Evolutionary conservation across 2,113 vertebrate species (phyloP).

Genomic region (Anguilla japonica): DNA sequence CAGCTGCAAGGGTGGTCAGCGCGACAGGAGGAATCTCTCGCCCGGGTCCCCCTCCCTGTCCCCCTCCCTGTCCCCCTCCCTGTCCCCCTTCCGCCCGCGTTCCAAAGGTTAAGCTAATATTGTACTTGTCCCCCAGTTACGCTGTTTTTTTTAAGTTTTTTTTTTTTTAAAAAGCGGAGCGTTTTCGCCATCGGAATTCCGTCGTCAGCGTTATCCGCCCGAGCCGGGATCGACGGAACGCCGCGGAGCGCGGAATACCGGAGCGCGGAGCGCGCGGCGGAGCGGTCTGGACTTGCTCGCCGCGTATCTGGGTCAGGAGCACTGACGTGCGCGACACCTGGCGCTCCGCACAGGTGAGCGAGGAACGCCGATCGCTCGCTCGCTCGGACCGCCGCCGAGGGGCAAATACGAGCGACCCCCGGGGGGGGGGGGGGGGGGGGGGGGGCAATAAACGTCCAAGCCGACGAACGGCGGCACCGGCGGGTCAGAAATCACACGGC

Average conservation of each 20-base stretch:
- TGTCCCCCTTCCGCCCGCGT: neutral
- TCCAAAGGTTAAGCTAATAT: slow-evolving; percentile 21
- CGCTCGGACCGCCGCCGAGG: neutral
- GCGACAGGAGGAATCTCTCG: neutral
- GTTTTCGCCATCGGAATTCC: neutral
- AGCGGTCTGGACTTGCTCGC: neutral
- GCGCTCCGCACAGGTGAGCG: neutral
- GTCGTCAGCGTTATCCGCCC: neutral
- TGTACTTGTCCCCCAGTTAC: neutral
- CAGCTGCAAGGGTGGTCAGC: too few relatives aligned
- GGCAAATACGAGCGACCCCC: neutral
- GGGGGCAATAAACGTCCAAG: neutral
- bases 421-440: too few relatives aligned
- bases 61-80: neutral
- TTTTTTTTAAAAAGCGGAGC: neutral
- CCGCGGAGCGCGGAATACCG: too few relatives aligned
- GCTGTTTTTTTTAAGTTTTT: neutral
- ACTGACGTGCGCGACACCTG: neutral
- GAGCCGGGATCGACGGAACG: slow-evolving; percentile 15
- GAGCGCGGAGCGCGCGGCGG: neutral
- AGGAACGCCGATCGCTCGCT: neutral
- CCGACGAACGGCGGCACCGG: neutral
- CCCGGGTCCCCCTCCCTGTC: neutral
- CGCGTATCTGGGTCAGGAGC: neutral
- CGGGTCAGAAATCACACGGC: neutral